Conservation (phyloP, 2,113 vertebrate genomes). For the Brachyhypopomus occidentalis region DNA sequence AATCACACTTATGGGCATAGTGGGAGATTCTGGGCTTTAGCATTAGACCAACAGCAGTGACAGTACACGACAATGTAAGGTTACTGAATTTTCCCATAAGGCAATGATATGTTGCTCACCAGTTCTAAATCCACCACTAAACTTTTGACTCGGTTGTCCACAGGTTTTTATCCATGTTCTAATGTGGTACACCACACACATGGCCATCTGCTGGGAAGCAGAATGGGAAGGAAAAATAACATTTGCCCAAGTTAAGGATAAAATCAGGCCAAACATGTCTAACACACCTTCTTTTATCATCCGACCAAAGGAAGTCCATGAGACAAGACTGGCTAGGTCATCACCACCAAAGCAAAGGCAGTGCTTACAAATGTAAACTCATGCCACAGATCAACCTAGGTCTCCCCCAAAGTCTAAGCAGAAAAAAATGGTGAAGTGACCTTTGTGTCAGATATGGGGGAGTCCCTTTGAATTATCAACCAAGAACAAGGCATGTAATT, state of each 20-base stretch:
- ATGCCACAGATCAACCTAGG: background rate
- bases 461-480: constrained; percentile 57
- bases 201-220: constrained; percentile 22
- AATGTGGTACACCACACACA: background rate
- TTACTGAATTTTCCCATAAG: too few species aligned
- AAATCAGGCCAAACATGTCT: background rate
- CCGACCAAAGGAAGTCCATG: background rate
- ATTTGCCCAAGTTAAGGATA: background rate
- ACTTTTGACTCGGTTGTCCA: constrained; percentile 6
- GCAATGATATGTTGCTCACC: too few species aligned
- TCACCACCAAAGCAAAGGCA: background rate
- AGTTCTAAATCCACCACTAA: background rate
- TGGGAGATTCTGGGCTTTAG: background rate
- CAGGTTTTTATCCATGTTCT: constrained; percentile 24
- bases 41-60: too few species aligned
- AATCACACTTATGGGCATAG: background rate
- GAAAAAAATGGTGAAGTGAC: constrained; percentile 24
- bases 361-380: background rate
- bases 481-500: constrained; percentile 38
- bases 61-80: too few species aligned
- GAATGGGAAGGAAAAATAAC: background rate
- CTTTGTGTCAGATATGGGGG: constrained; percentile 52
- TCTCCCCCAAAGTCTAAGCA: background rate
- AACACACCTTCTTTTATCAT: background rate
- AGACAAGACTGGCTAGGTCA: background rate